Evolutionary conservation across 2,888 invertebrate genomes (phyloP), one percentile per base, ranked within the genome.

Genomic region (Tryphoninae sp.): DNA sequence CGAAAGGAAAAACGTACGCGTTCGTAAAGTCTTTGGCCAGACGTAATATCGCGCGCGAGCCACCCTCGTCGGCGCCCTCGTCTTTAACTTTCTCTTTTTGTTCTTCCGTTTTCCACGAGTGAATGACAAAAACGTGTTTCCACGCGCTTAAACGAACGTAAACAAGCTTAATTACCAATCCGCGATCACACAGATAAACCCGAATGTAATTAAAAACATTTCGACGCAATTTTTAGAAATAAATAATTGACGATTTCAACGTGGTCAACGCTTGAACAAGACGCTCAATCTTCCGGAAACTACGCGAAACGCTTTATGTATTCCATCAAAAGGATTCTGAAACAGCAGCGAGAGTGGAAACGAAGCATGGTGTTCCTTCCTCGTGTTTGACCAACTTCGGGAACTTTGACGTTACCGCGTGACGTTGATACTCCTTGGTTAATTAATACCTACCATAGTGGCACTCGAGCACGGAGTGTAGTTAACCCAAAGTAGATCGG

Each of bases 41-140:
- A 69, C 65, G 71, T 75, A 77, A 73, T 73, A 76, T 64, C 78
- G 76, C 83, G 73, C 83, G 69, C 69, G 74, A 64, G 22, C 62
- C 23, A 51, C n/a, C 72, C 40, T 69, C 62, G 51, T 73, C 62
- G 62, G 23, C 67, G 23, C 45, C 22, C 49, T 49, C 49, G 49
- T 13, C 16, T 16, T 42, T 61, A 73, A 64, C 49, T 72, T 42
- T 40, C 19, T 51, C 45, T 22, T 59, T n/a, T 19, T 51, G 8
- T 16, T 62, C 58, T 53, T 61, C 55, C 42, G 51, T 61, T 55
- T 26, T 23, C 19, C 23, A n/a, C 45, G 19, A 45, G 49, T 58
- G 65, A 4, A 51, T 19, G 6, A 3, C 2, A 58, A 45, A 45
- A 26, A 11, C 8, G 45, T 58, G 75, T 49, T 26, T 55, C n/a